Base-by-base conservation (phyloP, 2,888 invertebrate genomes). In the Hydrotaea cyrtoneurina region DNA sequence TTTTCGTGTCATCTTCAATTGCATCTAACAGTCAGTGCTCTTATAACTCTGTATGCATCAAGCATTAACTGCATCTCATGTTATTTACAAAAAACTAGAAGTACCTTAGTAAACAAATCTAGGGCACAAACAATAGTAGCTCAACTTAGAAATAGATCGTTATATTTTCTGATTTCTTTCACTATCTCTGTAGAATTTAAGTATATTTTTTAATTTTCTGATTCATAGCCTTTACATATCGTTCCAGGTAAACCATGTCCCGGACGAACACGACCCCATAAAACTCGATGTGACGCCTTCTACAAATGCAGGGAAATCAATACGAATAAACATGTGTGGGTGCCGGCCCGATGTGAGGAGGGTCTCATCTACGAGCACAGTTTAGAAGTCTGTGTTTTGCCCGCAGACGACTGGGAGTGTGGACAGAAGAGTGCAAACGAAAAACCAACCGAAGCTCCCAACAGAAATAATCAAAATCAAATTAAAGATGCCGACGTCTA, bases 341-440 rank as follows among this genome's bases (percentile, higher is more conserved):
- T 92, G 13, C 92, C 92, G 3, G 86, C 87, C 8, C 89, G 87
- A 57, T 93, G 93, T 78, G 90, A 90, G 23, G 89, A 91, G 62
- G 93, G 93, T 5, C 86, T 93, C 8, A 88, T 93, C 2, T 93
- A 91, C 80, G 92, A 93, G 73, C 89, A 89, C 31, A 89, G 89
- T 82, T 86, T 92, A n/a, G 88, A 87, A n/a, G 88, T 90, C 39
- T 93, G 92, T 84, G 92, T 92, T 11, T 69, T 93, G 43, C 92
- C 92, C 3, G 92, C 89, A n/a, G 92, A 92, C 39, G 91, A 93
- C 76, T 93, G 93, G 93, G 93, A 93, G 69, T 93, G 93, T 1
- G 91, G 90, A 1, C 55, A 43, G 19, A 76, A 43, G 71, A 62
- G 46, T 46, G 13, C 11, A 17, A 50, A 23, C 17, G 15, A 80